Evolutionary conservation across 2,797 vertebrate genomes (phyloP), one percentile per base, ranked within the genome.

Genomic region (Macropodus opercularis): DNA sequence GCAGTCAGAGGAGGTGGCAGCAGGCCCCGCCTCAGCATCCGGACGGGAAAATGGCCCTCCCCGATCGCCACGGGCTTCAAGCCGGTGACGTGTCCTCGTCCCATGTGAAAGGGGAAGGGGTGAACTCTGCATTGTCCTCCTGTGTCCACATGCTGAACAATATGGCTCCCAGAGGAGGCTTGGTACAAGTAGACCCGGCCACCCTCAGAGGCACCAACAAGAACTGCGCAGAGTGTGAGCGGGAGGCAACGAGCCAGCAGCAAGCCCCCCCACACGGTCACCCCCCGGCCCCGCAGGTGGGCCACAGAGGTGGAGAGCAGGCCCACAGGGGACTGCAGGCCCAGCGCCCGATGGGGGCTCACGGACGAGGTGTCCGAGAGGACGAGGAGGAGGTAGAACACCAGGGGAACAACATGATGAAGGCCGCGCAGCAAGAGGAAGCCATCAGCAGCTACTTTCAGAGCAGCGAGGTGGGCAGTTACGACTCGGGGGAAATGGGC

Each of bases 111-210:
- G 92, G 92, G 24, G 93, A 94, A 84, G 91, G 59, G 4, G 85
- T 89, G 1, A 93, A 90, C 23, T 85, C 90, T 23, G 84, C 47
- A n/a, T 65, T 92, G 68, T 68, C 89, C 17, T 89, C 92, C 46
- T 93, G 93, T 42, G 87, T 90, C 58, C 92, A 90, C 1, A 81
- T 54, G 0, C 50, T 92, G 9, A 85, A 41, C 36, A 90, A 40
- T 0, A 56, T 89, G 26, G 65, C 85, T 12, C 65, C 72, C n/a
- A 88, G 88, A 44, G 92, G 87, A 0, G 84, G 93, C 0, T 17
- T 96, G 69, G 94, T 94, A 58, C 95, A 96, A 89, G 94, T 96
- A 0, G 95, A 96, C 75, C 95, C 96, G 1, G 88, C 90, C 43
- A 72, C 78, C 13, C 78, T 91, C 26, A 72, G 90, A 80, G 60